Percentiles rank a stretch among this genome's conserved stretches.
Evolutionary conservation across 2,113 vertebrate genomes (phyloP).

Genomic region (Tapirus terrestris): DNA sequence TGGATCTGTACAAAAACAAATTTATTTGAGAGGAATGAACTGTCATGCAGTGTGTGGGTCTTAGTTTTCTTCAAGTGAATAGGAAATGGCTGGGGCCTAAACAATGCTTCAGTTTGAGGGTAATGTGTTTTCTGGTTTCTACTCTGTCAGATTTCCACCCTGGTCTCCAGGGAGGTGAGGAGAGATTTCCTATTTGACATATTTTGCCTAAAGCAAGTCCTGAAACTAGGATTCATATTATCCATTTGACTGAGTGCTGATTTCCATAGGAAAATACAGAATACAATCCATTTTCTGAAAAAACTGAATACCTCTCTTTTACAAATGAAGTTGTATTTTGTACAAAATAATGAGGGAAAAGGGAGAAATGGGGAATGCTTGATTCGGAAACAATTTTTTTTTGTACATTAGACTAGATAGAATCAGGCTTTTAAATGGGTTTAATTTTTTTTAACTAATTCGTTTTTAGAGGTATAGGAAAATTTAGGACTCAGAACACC

Average conservation of each 20-base stretch:
- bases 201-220: slow-evolving; percentile 74
- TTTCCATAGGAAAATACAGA: slow-evolving; percentile 49
- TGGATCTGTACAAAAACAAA: slow-evolving; percentile 62
- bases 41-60: slow-evolving; percentile 43
- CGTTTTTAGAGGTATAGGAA: background rate
- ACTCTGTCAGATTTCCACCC: slow-evolving; percentile 57
- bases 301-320: background rate
- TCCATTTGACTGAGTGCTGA: slow-evolving; percentile 51
- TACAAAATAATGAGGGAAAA: background rate
- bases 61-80: slow-evolving; percentile 65
- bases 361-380: background rate
- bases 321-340: slow-evolving; percentile 50
- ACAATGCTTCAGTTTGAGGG: slow-evolving; percentile 55
- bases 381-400: background rate
- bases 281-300: slow-evolving; percentile 49
- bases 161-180: slow-evolving; percentile 23
- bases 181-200: slow-evolving; percentile 47
- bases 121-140: slow-evolving; percentile 63
- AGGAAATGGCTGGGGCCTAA: slow-evolving; percentile 36
- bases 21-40: slow-evolving; percentile 71
- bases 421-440: background rate
- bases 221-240: slow-evolving; percentile 62
- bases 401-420: background rate
- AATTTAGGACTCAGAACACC: background rate
- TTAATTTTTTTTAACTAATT: background rate